These are phyloP conservation scores for Mercenaria mercenaria DNA, from an alignment of 1,140 invertebrate species.

Conservation along the genomic window DNA sequence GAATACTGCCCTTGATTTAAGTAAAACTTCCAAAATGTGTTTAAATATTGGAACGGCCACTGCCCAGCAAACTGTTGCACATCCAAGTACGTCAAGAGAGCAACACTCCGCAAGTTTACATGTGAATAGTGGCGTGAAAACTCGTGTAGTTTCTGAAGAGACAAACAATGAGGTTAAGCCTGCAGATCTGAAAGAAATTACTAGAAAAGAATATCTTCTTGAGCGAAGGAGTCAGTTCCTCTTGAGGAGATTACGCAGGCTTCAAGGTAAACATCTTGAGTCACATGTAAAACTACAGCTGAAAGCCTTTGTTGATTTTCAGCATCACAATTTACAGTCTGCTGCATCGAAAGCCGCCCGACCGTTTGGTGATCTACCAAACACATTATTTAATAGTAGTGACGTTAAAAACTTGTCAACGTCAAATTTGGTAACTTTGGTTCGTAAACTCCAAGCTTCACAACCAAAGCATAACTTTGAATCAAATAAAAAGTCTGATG, in stretches of 20 bases:
- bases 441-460: conserved; percentile 87
- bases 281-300: conserved; percentile 92
- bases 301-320: conserved; percentile 90
- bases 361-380: conserved; percentile 75
- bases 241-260: conserved; percentile 90
- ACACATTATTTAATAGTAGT: conserved; percentile 85
- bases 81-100: neutral
- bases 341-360: conserved; percentile 74
- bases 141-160: neutral
- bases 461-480: conserved; percentile 68
- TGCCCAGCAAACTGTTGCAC: neutral
- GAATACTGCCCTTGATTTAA: conserved; percentile 22
- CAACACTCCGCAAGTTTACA: too few relatives aligned
- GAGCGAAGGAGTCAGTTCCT: conserved; percentile 91
- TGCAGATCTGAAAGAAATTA: conserved; percentile 65
- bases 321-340: conserved; percentile 87
- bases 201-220: conserved; percentile 88
- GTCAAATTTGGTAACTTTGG: conserved; percentile 87
- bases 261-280: conserved; percentile 91
- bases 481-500: conserved; percentile 59
- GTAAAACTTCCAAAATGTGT: conserved; percentile 48
- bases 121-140: neutral
- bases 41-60: neutral
- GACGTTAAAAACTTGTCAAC: conserved; percentile 87
- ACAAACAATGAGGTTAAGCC: neutral